Evolutionary conservation across 2,113 vertebrate genomes (phyloP), one percentile per base, ranked within the genome.

Genomic region (Propithecus coquereli): DNA sequence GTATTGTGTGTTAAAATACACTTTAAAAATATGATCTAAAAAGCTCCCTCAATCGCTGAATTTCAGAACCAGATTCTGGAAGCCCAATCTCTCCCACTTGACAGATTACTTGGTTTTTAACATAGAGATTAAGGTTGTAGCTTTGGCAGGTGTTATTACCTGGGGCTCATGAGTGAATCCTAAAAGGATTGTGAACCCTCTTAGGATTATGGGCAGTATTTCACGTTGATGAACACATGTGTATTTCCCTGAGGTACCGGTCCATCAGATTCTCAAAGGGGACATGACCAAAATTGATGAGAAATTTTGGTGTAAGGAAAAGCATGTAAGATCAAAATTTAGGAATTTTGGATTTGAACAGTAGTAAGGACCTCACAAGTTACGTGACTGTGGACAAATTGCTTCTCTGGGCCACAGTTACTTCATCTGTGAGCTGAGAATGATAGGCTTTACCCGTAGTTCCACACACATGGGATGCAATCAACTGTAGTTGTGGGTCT

Each of bases 261-360:
- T 50, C 8, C 1, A 63, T 50, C 27, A n/a, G 12, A 65, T 82
- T 90, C 23, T 85, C 66, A 85, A 91, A 68, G 7, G 4, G 27
- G 11, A 12, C 43, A 50, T 74, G 6, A 68, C 6, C 25, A 82
- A 95, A 93, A 91, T 13, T 37, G 14, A 71, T 54, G 45, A 80
- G 17, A 88, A 88, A 85, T 77, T 52, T 74, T 57, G 43, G 37
- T 65, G 7, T 40, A 34, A 34, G 9, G 25, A 81, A 91, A 77
- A 70, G 1, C 3, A 1, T 13, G 0, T 45, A 57, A 77, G 16
- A 66, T 2, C 0, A 65, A 54, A 81, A 34, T 61, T 80, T 32
- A 92, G 20, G 17, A 96, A 65, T 45, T 84, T 22, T 71, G 45
- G 1, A 50, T 71, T 95, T 82, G 59, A 76, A 61, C 27, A 66